Evolutionary conservation across 2,797 vertebrate species (phyloP).

Genomic region (Chaenodraco wilsoni): DNA sequence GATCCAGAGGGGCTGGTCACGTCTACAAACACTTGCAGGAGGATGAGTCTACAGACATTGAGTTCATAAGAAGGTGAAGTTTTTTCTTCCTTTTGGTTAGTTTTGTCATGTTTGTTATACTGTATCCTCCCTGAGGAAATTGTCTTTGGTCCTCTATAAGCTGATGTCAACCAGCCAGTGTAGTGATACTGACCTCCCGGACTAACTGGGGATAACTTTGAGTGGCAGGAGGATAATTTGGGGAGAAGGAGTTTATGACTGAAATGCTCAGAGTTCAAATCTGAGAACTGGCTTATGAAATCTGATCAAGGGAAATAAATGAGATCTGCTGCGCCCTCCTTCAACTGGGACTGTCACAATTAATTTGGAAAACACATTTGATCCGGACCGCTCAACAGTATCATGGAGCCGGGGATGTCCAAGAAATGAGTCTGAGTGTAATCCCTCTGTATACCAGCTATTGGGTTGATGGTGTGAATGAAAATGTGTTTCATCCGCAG

Average conservation of each 20-base stretch:
- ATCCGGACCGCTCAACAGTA: slow-evolving; percentile 50
- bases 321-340: slow-evolving; percentile 56
- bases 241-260: slow-evolving; percentile 59
- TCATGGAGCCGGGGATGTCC: slow-evolving; percentile 46
- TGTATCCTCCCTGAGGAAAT: slow-evolving; percentile 15
- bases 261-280: slow-evolving; percentile 56
- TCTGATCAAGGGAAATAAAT: slow-evolving; percentile 69
- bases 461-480: slow-evolving; percentile 44
- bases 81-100: slow-evolving; percentile 8
- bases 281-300: slow-evolving; percentile 60
- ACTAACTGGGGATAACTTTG: slow-evolving; percentile 61
- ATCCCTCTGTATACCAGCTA: slow-evolving; percentile 33
- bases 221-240: slow-evolving; percentile 59
- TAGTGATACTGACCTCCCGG: slow-evolving; percentile 23
- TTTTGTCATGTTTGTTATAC: slow-evolving; percentile 29
- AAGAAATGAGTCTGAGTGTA: slow-evolving; percentile 37
- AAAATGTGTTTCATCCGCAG: slow-evolving; percentile 43
- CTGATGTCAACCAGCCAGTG: slow-evolving; percentile 30
- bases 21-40: slow-evolving; percentile 85
- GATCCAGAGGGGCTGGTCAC: slow-evolving; percentile 69
- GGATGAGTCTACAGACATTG: slow-evolving; percentile 75
- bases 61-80: slow-evolving; percentile 78
- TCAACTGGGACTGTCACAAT: slow-evolving; percentile 64
- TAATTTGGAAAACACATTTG: slow-evolving; percentile 64
- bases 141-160: neutral